Evolutionary conservation across 2,797 vertebrate species (phyloP).

Genomic region (Amniataba percoides): DNA sequence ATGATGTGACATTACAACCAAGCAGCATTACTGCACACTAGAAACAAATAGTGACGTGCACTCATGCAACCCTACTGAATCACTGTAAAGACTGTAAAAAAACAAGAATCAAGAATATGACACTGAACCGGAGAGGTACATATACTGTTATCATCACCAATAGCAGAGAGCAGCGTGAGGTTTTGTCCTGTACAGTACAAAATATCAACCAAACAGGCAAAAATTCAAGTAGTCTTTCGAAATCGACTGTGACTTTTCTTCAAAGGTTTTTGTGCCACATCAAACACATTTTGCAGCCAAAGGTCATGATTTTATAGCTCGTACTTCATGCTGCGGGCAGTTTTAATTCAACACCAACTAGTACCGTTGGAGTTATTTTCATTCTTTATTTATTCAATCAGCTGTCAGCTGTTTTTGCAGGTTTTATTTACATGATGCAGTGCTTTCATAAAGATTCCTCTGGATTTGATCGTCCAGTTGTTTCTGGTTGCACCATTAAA

Average conservation of each 20-base stretch:
- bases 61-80: slow-evolving; percentile 52
- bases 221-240: neutral
- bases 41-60: slow-evolving; percentile 31
- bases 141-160: neutral
- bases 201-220: neutral
- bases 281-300: neutral
- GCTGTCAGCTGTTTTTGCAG: neutral
- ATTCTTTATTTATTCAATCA: slow-evolving; percentile 1
- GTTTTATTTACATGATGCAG: too few species aligned
- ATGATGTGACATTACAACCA: slow-evolving; percentile 12
- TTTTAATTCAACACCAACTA: neutral
- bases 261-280: neutral
- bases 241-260: slow-evolving; percentile 1
- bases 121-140: slow-evolving; percentile 23
- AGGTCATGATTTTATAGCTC: neutral
- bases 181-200: slow-evolving; percentile 31
- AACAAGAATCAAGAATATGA: slow-evolving; percentile 22
- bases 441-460: neutral
- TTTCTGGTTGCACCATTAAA: neutral
- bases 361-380: neutral
- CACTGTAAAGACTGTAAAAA: slow-evolving; percentile 30
- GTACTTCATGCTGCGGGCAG: slow-evolving; percentile 2
- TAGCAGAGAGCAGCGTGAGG: slow-evolving; percentile 27
- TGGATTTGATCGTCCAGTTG: neutral
- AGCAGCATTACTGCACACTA: slow-evolving; percentile 30